These are phyloP conservation scores for Ptilodon capucinus DNA, from an alignment of 2,888 invertebrate genomes.

Conservation along the genomic window DNA sequence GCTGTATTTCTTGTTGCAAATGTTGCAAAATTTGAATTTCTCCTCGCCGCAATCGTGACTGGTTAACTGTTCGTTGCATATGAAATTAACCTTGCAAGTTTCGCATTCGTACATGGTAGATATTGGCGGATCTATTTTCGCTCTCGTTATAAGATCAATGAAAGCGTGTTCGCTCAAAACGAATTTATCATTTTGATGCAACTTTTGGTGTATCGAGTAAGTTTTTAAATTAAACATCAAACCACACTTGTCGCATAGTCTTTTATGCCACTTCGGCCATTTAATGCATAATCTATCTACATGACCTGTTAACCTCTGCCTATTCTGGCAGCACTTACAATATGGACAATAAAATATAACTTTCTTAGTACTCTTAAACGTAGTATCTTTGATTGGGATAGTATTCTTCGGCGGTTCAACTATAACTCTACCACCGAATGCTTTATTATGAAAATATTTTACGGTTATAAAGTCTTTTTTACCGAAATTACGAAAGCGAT, in stretches of 20 bases:
- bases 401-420: background rate
- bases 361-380: background rate
- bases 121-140: conserved; percentile 27
- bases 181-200: conserved; percentile 20
- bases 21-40: conserved; percentile 25
- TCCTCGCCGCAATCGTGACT: conserved; percentile 33
- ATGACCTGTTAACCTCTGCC: conserved; percentile 1
- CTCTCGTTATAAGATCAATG: conserved; percentile 15
- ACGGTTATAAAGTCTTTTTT: conserved; percentile 26
- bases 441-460: conserved; percentile 11
- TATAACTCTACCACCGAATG: background rate
- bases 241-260: conserved; percentile 45
- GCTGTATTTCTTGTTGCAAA: conserved; percentile 41
- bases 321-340: conserved; percentile 19
- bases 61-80: background rate
- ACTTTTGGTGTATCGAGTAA: conserved; percentile 9
- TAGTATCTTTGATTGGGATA: background rate
- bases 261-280: background rate
- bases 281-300: conserved; percentile 7
- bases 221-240: conserved; percentile 20
- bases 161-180: conserved; percentile 38
- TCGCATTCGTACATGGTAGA: conserved; percentile 37
- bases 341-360: conserved; percentile 17
- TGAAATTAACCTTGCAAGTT: conserved; percentile 39
- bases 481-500: conserved; percentile 12